phyloP scores from a whole-genome alignment of 2,797 vertebrate species.

The Sebastes minor region DNA sequence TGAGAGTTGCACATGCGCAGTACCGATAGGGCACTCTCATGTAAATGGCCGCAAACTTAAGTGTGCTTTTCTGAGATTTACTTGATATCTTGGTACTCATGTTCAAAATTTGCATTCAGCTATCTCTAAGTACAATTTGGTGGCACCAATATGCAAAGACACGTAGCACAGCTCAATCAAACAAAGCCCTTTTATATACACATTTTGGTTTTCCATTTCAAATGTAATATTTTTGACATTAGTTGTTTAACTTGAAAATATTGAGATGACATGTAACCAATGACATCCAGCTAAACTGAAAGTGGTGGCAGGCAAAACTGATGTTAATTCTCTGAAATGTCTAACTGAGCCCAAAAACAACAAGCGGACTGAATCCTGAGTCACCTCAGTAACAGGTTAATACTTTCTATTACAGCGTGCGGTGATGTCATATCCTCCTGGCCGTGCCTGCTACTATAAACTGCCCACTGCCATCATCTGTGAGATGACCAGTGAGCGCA shows the following conservation, averaged over 20 bases:
- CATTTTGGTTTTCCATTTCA: neutral
- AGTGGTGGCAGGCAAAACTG: neutral
- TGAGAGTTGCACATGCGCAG: too few relatives aligned
- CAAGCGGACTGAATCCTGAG: constrained; percentile 4
- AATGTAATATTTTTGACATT: neutral
- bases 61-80: neutral
- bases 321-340: constrained; percentile 14
- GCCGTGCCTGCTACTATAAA: constrained; percentile 22
- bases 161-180: neutral
- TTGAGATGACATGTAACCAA: neutral
- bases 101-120: neutral
- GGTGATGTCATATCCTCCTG: constrained; percentile 49
- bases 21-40: too few relatives aligned
- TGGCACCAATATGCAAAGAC: neutral
- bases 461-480: constrained; percentile 41
- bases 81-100: neutral
- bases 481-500: constrained; percentile 27
- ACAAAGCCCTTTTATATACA: neutral
- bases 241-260: constrained; percentile 1
- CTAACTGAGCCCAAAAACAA: constrained; percentile 18
- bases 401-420: neutral
- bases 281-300: constrained; percentile 4
- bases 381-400: constrained; percentile 21
- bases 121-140: neutral
- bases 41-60: neutral